phyloP scores from a whole-genome alignment of 2,113 vertebrate species.

The Arenaria interpres region DNA sequence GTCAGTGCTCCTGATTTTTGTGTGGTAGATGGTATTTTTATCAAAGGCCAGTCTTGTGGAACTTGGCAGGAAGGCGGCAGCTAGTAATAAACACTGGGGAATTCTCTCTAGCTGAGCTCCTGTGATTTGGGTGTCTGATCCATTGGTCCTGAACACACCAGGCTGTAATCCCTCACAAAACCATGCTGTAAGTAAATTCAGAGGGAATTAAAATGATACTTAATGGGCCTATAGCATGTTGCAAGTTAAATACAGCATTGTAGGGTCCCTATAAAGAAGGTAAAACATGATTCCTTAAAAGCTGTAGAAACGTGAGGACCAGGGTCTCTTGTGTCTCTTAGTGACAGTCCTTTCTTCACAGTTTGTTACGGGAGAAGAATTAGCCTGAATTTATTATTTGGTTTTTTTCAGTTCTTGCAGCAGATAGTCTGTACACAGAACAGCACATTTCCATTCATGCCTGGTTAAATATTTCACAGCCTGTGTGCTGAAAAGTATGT shows the following conservation, averaged over 20 bases:
- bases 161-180: neutral
- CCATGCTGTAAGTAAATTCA: neutral
- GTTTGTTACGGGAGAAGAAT: neutral
- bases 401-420: neutral
- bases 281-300: neutral
- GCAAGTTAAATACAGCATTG: fast-evolving
- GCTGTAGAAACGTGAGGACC: neutral
- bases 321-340: neutral
- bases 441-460: neutral
- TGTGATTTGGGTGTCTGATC: neutral
- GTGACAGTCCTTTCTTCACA: neutral
- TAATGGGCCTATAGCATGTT: neutral
- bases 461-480: neutral
- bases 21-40: neutral
- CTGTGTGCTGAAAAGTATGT: slow-evolving; percentile 42
- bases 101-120: neutral
- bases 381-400: slow-evolving; percentile 11
- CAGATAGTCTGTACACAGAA: neutral
- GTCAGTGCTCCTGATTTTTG: neutral
- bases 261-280: neutral
- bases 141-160: neutral
- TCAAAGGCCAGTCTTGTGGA: neutral
- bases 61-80: neutral
- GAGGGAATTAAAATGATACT: neutral
- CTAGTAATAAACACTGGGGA: neutral